Percentiles rank a stretch among this genome's conserved stretches.
Conservation (phyloP, 2,797 vertebrate species). For the Manis javanica region DNA sequence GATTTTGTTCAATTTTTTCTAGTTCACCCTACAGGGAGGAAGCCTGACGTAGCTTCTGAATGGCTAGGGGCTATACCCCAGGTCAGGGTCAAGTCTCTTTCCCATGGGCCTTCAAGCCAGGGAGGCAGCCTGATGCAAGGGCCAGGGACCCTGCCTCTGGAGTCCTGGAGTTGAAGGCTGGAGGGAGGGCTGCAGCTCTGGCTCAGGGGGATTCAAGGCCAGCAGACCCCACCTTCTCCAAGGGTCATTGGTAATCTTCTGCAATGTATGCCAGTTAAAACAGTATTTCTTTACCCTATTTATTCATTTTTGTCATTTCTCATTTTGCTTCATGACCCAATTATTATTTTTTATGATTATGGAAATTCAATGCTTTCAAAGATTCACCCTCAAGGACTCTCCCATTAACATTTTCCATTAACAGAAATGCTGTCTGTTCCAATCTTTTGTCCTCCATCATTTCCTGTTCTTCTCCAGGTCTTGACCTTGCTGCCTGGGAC, state of each 20-base stretch:
- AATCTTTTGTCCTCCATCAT: too few species aligned
- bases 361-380: too few species aligned
- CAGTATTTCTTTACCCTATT: too few species aligned
- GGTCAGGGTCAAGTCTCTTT: not conserved
- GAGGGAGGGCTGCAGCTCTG: not conserved
- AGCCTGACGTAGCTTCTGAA: not conserved
- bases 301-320: too few species aligned
- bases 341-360: too few species aligned
- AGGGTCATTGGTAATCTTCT: not conserved
- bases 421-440: too few species aligned
- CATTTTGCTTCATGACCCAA: too few species aligned
- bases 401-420: too few species aligned
- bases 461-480: too few species aligned
- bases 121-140: not conserved
- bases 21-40: not conserved
- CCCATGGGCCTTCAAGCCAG: not conserved
- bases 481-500: too few species aligned
- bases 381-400: too few species aligned
- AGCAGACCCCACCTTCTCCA: not conserved
- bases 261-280: not conserved
- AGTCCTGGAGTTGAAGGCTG: not conserved
- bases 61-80: not conserved
- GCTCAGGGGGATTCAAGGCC: slow-evolving; percentile 41
- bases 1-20: not conserved
- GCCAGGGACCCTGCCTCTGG: not conserved